Evolutionary conservation across 1,140 invertebrate species (phyloP).

Genomic region (Oppia nitens): DNA sequence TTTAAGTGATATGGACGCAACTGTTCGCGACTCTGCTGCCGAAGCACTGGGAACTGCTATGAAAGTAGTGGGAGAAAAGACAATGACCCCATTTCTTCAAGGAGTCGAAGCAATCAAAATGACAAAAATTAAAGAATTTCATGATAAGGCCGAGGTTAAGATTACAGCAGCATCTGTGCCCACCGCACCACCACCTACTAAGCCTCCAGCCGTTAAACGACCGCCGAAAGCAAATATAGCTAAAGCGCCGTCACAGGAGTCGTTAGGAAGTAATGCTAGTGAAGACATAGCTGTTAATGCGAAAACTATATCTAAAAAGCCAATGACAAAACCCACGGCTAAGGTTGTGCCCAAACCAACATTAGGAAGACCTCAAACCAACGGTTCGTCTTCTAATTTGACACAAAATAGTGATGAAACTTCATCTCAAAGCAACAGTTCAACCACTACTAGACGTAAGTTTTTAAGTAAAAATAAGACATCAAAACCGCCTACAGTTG

Average conservation of each 20-base stretch:
- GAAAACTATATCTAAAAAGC: background rate
- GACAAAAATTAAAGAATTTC: conserved; percentile 83
- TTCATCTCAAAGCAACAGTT: background rate
- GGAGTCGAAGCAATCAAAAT: conserved; percentile 83
- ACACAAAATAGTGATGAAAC: background rate
- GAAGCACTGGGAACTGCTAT: conserved; percentile 84
- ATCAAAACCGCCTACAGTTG: background rate
- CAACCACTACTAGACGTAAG: too few relatives aligned
- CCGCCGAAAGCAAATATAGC: background rate
- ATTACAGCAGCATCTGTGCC: conserved; percentile 16
- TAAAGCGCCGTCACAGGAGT: background rate
- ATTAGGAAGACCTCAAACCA: background rate
- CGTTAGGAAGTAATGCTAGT: background rate
- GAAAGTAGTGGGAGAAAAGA: conserved; percentile 83
- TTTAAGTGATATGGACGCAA: conserved; percentile 65
- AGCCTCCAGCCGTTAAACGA: conserved; percentile 5
- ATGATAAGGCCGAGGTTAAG: conserved; percentile 72
- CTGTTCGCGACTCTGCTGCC: conserved; percentile 62
- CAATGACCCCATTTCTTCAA: conserved; percentile 59
- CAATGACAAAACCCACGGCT: background rate
- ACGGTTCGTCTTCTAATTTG: background rate
- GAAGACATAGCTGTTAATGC: background rate
- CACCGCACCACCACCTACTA: conserved; percentile 15
- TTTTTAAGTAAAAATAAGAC: background rate
- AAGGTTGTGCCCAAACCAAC: background rate